Conservation (phyloP, 2,888 invertebrate genomes). For the Pollenia labialis region DNA sequence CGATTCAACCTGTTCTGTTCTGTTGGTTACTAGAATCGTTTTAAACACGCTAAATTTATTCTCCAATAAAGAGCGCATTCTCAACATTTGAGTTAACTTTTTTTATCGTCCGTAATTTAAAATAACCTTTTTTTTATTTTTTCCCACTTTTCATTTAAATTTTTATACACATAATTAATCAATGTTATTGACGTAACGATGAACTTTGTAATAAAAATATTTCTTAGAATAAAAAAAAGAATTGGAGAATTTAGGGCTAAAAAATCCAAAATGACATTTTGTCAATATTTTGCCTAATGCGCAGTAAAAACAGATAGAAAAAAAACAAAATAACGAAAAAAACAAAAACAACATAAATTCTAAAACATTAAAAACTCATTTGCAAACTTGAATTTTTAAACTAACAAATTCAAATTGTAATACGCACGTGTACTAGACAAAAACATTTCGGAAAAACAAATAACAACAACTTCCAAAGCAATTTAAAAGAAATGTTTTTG, state of each 20-base stretch:
- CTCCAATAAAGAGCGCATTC: constrained; percentile 4
- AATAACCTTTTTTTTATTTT: not conserved
- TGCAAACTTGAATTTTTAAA: constrained; percentile 42
- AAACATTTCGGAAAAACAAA: not conserved
- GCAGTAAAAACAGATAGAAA: not conserved
- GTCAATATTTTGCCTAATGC: constrained; percentile 16
- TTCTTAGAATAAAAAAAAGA: not conserved
- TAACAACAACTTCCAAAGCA: constrained; percentile 37
- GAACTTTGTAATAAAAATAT: constrained; percentile 14
- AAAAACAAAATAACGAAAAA: too few relatives aligned
- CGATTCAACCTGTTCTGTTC: too few relatives aligned
- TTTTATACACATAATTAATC: constrained; percentile 13
- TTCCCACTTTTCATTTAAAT: not conserved
- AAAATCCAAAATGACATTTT: constrained; percentile 29
- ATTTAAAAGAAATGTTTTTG: constrained; percentile 2
- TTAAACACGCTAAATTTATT: not conserved
- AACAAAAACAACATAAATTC: constrained; percentile 26
- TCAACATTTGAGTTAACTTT: constrained; percentile 3
- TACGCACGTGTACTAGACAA: not conserved
- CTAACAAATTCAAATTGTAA: constrained; percentile 12
- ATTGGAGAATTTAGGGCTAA: not conserved
- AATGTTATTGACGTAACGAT: constrained; percentile 21
- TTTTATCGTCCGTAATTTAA: not conserved
- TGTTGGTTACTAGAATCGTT: too few relatives aligned
- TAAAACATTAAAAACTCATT: constrained; percentile 63